Percentiles rank a stretch among this genome's conserved stretches.
Conservation (phyloP, 2,113 vertebrate species). For the Danionella cerebrum region DNA sequence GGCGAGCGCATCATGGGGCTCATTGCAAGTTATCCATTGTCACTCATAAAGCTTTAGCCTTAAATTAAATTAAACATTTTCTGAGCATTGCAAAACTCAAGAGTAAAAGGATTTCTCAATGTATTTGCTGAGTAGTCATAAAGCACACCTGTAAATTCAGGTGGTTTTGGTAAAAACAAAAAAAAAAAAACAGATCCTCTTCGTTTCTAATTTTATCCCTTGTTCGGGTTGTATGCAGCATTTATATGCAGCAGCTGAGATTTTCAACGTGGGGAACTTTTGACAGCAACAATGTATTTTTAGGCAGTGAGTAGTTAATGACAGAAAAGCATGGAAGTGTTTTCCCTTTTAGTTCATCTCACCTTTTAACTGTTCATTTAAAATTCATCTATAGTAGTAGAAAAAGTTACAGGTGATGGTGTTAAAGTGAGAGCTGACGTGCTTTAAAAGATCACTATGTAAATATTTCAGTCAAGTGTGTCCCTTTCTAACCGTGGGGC, state of each 20-base stretch:
- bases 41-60: no score
- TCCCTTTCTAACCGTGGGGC: background rate
- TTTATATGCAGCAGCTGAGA: background rate
- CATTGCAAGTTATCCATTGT: no score
- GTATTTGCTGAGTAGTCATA: no score
- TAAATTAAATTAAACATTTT: no score
- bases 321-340: background rate
- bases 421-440: background rate
- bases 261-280: background rate
- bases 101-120: no score
- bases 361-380: background rate
- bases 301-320: background rate
- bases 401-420: background rate
- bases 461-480: constrained; percentile 6
- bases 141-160: no score
- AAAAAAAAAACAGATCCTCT: no score
- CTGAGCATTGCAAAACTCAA: no score
- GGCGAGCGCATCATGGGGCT: no score
- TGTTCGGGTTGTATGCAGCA: background rate
- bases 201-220: background rate
- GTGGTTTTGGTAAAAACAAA: no score
- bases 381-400: background rate
- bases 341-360: background rate
- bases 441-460: constrained; percentile 8
- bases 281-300: background rate